phyloP scores from a whole-genome alignment of 2,113 vertebrate genomes.

The Etheostoma cragini region DNA sequence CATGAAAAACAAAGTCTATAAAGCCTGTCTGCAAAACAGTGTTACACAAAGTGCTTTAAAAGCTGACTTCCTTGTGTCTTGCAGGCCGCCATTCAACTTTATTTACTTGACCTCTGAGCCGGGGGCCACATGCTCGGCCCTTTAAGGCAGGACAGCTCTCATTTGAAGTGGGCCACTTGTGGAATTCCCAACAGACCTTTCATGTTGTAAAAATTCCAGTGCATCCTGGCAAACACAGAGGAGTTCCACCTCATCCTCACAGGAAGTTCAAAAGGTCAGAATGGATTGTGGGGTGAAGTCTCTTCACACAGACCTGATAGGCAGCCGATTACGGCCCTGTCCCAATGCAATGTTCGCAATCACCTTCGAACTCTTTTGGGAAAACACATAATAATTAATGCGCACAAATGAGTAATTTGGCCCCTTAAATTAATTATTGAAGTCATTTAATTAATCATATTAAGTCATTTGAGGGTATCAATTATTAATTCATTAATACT shows the following conservation, averaged over 20 bases:
- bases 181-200: slow-evolving; percentile 69
- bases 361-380: slow-evolving; percentile 38
- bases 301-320: slow-evolving; percentile 69
- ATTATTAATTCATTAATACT: slow-evolving; percentile 29
- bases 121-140: slow-evolving; percentile 50
- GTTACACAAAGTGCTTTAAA: slow-evolving; percentile 20
- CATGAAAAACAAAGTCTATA: slow-evolving; percentile 6
- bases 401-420: slow-evolving; percentile 3
- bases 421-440: slow-evolving; percentile 22
- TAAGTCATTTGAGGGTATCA: slow-evolving; percentile 16
- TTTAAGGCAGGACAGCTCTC: slow-evolving; percentile 41
- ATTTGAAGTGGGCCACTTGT: slow-evolving; percentile 65
- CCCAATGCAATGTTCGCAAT: neutral
- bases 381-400: neutral
- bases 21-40: neutral
- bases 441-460: slow-evolving; percentile 15
- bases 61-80: slow-evolving; percentile 40
- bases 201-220: slow-evolving; percentile 77
- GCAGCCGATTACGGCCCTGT: slow-evolving; percentile 44
- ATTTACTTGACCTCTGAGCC: slow-evolving; percentile 68
- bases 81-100: slow-evolving; percentile 42
- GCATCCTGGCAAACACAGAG: slow-evolving; percentile 62
- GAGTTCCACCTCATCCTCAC: slow-evolving; percentile 55
- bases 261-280: slow-evolving; percentile 80
- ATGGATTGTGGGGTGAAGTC: slow-evolving; percentile 9